Evolutionary conservation across 2,888 invertebrate genomes (phyloP), one percentile per base, ranked within the genome.

Genomic region (Macrosoma leucophasiata): DNA sequence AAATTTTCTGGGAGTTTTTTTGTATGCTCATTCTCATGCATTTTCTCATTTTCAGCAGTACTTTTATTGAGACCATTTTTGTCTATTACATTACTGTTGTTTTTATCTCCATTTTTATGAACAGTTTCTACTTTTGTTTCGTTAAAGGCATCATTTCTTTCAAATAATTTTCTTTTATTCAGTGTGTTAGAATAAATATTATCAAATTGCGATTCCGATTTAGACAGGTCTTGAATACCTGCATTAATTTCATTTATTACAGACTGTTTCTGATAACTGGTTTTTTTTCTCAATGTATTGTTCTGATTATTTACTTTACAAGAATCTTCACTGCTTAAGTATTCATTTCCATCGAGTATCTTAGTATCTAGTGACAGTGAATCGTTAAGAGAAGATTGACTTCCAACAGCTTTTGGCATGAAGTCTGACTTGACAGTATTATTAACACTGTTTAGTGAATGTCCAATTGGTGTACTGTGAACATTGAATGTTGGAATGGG

Each of bases 81-180:
- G 24, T 33, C 31, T 24, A 25, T 44, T 9, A 34, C 35, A 17
- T 40, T 31, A 13, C 28, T 43, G 28, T 43, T 45, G 18, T 39
- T 41, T 43, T 47, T 48, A 20, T 31, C 36, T 34, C 31, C 23
- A 37, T 56, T 38, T 52, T 50, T 46, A 36, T 39, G 22, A 41
- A 43, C 33, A 32, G 45, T 6, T 30, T 43, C 39, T 51, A 38
- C 33, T 56, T 64, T 52, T 60, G 55, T 48, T 17, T 55, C 54
- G 27, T 54, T 63, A 12, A 53, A 33, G 6, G 52, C 41, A 10
- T 71, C 70, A 15, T 55, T 51, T 38, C 65, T 75, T 59, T 82
- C 79, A 46, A 81, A 79, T 13, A 79, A 39, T 54, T 72, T 79
- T 52, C 68, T 67, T 57, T 76, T 84, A 35, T 58, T 76, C 29